Percentiles rank a stretch among this genome's conserved stretches.
Evolutionary conservation across 2,113 vertebrate species (phyloP).

Genomic region (Melanocharis versteri): DNA sequence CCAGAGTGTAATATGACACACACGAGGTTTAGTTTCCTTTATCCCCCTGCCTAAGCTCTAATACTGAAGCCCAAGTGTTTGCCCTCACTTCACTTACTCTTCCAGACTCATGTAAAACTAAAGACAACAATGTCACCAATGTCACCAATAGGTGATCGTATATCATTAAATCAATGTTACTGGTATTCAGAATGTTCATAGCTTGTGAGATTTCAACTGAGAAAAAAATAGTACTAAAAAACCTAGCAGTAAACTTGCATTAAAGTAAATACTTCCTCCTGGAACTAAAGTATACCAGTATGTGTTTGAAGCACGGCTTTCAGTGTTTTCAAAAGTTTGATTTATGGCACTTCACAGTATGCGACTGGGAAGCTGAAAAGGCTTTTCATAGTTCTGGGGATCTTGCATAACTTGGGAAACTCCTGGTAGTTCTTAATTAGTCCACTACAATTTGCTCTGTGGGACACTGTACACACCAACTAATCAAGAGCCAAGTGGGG

Average conservation of each 20-base stretch:
- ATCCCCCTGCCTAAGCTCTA: background rate
- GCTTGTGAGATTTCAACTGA: background rate
- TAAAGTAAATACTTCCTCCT: background rate
- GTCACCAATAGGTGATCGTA: background rate
- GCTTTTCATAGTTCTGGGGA: constrained; percentile 35
- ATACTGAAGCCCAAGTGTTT: background rate
- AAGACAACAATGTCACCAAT: background rate
- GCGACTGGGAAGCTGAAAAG: background rate
- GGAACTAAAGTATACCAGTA: background rate
- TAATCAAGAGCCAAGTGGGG: background rate
- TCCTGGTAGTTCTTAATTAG: constrained; percentile 49
- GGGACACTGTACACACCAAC: background rate
- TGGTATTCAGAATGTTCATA: background rate
- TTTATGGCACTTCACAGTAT: constrained; percentile 6
- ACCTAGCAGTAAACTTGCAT: background rate
- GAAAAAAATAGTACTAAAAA: background rate
- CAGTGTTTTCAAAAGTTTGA: background rate
- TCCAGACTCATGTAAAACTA: background rate
- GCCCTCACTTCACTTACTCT: background rate
- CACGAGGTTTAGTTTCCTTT: background rate
- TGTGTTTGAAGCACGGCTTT: background rate
- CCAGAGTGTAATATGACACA: background rate
- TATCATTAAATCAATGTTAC: background rate
- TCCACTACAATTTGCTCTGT: background rate
- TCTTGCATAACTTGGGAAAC: constrained; percentile 39